Conservation (phyloP, 2,113 vertebrate species). For the Terrapene triunguis region DNA sequence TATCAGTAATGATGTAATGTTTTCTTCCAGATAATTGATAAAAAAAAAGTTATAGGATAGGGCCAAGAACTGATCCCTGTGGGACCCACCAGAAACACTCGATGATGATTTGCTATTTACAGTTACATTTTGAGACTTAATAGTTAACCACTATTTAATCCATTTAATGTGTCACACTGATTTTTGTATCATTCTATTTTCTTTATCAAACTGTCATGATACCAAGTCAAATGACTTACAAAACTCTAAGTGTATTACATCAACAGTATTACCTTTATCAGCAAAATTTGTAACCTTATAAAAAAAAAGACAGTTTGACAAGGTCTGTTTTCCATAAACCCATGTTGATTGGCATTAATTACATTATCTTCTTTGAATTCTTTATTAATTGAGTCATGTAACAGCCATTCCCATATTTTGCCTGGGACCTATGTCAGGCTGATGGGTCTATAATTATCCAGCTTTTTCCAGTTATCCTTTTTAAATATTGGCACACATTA, state of each 20-base stretch:
- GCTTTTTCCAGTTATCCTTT: neutral
- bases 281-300: neutral
- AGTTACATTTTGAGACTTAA: neutral
- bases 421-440: neutral
- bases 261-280: neutral
- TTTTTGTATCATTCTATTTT: neutral
- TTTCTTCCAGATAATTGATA: neutral
- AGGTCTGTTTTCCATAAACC: neutral
- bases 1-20: neutral
- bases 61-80: neutral
- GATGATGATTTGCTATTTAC: neutral
- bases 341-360: neutral
- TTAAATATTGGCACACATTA: neutral
- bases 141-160: neutral
- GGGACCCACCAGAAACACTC: neutral
- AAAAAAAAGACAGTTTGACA: neutral
- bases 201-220: neutral
- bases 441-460: neutral
- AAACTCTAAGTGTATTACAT: neutral
- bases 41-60: neutral
- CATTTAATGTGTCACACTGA: neutral
- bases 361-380: neutral
- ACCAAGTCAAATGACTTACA: neutral
- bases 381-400: neutral
- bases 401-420: neutral